Conservation (phyloP, 2,888 invertebrate genomes). For the Mythimna vitellina region DNA sequence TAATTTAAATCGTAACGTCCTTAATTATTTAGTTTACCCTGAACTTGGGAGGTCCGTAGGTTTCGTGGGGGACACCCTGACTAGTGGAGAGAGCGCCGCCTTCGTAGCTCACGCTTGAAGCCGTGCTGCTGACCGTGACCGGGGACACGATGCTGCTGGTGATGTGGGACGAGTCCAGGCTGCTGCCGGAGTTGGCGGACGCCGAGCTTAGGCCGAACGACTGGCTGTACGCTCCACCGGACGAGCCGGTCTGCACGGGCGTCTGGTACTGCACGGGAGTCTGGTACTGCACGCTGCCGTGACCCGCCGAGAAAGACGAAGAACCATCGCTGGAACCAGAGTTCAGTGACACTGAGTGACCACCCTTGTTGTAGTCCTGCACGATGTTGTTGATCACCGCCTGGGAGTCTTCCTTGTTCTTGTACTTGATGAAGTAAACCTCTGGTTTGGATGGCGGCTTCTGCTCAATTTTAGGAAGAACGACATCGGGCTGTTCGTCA, state of each 20-base stretch:
- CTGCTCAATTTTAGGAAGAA: slow-evolving; percentile 92
- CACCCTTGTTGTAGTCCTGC: slow-evolving; percentile 78
- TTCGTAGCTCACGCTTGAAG: slow-evolving; percentile 66
- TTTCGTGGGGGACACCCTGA: slow-evolving; percentile 86
- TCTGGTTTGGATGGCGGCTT: slow-evolving; percentile 94
- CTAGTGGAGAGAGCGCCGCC: slow-evolving; percentile 77
- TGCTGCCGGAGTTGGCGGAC: slow-evolving; percentile 32
- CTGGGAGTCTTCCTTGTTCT: slow-evolving; percentile 91
- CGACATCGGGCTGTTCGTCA: slow-evolving; percentile 92
- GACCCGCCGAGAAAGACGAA: slow-evolving; percentile 37
- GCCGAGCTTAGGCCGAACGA: slow-evolving; percentile 25
- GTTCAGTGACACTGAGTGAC: slow-evolving; percentile 58
- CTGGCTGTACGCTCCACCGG: slow-evolving; percentile 32
- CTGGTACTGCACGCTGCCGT: slow-evolving; percentile 46
- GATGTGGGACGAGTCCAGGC: slow-evolving; percentile 30
- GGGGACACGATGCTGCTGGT: slow-evolving; percentile 56
- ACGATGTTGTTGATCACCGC: slow-evolving; percentile 86
- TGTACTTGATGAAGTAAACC: slow-evolving; percentile 95
- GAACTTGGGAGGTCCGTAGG: slow-evolving; percentile 84
- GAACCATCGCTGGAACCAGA: slow-evolving; percentile 33
- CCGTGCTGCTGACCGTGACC: slow-evolving; percentile 60
- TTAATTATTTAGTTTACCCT: slow-evolving; percentile 66
- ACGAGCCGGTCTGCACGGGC: slow-evolving; percentile 21
- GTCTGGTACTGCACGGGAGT: slow-evolving; percentile 47
- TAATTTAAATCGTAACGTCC: slow-evolving; percentile 37